Percentiles rank a stretch among this genome's conserved stretches.
Conservation (phyloP, 2,888 invertebrate species). For the Pandemis cinnamomeana region DNA sequence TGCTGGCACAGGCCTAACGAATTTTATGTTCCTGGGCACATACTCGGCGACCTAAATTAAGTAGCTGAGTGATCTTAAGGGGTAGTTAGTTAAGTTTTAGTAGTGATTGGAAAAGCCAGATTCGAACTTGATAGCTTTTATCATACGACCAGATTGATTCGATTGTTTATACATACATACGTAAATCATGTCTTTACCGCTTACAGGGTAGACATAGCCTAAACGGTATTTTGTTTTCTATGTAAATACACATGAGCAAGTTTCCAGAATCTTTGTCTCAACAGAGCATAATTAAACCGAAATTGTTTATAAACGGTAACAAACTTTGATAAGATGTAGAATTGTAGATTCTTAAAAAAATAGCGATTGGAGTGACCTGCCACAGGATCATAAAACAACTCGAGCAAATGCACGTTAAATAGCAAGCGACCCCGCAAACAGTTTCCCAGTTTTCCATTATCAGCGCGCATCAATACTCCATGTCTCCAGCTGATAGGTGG, state of each 20-base stretch:
- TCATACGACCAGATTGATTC: too few relatives aligned
- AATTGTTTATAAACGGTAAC: not conserved
- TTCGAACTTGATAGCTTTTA: too few relatives aligned
- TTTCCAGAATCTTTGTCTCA: not conserved
- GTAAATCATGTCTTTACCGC: too few relatives aligned
- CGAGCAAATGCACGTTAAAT: not conserved
- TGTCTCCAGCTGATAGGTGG: constrained; percentile 54
- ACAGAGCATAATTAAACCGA: constrained; percentile 1
- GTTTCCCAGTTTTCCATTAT: constrained; percentile 14
- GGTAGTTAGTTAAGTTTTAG: too few relatives aligned
- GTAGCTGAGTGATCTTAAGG: not conserved
- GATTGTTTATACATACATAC: too few relatives aligned
- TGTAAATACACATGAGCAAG: not conserved
- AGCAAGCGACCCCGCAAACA: not conserved
- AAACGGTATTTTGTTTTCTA: not conserved
- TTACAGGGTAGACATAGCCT: too few relatives aligned
- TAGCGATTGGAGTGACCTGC: too few relatives aligned
- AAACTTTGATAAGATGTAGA: too few relatives aligned
- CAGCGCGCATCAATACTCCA: constrained; percentile 46
- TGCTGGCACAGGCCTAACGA: constrained; percentile 45
- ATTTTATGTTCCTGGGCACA: constrained; percentile 1
- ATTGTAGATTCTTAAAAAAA: too few relatives aligned
- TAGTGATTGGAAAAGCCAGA: too few relatives aligned
- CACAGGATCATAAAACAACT: not conserved
- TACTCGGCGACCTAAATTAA: constrained; percentile 1